Evolutionary conservation across 2,113 vertebrate species (phyloP).

Genomic region (Hirundichthys speculiger): DNA sequence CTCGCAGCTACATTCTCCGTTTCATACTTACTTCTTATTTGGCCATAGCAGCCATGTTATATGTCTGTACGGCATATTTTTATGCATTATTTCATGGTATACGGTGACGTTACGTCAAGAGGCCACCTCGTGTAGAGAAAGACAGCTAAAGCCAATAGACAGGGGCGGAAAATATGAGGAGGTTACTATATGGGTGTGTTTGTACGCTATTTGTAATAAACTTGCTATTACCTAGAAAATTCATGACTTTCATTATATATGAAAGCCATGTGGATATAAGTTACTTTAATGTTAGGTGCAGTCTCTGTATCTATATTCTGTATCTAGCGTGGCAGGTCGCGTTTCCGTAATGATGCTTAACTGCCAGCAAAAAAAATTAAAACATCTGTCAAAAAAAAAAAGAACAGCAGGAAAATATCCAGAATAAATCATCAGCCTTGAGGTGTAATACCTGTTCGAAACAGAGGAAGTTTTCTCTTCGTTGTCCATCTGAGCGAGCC

Average conservation of each 20-base stretch:
- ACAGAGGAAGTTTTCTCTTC: slow-evolving; percentile 70
- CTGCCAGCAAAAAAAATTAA: not conserved
- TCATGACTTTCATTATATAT: too few relatives aligned
- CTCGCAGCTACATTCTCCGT: too few relatives aligned
- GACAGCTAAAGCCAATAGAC: not conserved
- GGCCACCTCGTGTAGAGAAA: slow-evolving; percentile 28
- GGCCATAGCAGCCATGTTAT: too few relatives aligned
- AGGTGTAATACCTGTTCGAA: slow-evolving; percentile 70
- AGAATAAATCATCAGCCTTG: not conserved
- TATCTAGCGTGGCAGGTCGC: slow-evolving; percentile 23
- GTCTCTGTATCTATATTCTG: too few relatives aligned
- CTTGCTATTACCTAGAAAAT: not conserved
- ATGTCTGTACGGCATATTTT: not conserved
- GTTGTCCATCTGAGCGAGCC: slow-evolving; percentile 75
- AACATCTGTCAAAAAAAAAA: not conserved
- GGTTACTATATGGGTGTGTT: not conserved
- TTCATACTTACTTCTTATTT: too few relatives aligned
- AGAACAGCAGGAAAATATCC: not conserved
- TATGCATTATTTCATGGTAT: too few relatives aligned
- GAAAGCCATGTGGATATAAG: too few relatives aligned
- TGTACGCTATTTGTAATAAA: slow-evolving; percentile 1
- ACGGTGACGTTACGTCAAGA: slow-evolving; percentile 3
- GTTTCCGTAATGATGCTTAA: slow-evolving; percentile 47
- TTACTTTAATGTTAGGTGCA: too few relatives aligned
- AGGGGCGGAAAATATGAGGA: not conserved